Evolutionary conservation across 2,113 vertebrate genomes (phyloP), one percentile per base, ranked within the genome.

Genomic region (Nothoprocta perdicaria): DNA sequence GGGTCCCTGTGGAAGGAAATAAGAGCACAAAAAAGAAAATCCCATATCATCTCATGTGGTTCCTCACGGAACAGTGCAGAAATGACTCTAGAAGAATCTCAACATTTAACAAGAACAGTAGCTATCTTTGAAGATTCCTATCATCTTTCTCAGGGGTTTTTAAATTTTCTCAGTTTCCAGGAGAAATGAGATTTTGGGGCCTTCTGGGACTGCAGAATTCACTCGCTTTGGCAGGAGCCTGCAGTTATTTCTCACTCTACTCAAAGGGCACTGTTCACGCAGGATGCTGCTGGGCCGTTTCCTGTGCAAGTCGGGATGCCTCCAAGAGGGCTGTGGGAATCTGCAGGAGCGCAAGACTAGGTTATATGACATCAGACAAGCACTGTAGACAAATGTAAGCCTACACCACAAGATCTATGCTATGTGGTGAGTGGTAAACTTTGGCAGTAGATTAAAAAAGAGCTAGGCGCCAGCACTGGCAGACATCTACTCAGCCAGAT

Each of bases 381-480:
- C 80, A 26, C 79, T 77, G 75, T 50, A 89, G 92, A 89, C 66
- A 88, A 93, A 94, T 24, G 84, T 13, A 84, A 94, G 94, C 41
- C 84, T 82, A n/a, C 62, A 86, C 88, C 76, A 73, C 66, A 65
- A 73, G 90, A 84, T 38, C 19, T 2, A 3, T 63, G 88, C 72
- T 80, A n/a, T 63, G 92, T 43, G 38, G 86, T 80, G 91, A 94
- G 74, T 86, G 41, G 78, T 17, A 50, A 61, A 31, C 69, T 50
- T 22, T 95, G 92, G 95, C 93, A 93, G 33, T 2, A 82, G 86
- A 95, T 93, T 94, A 91, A 73, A 96, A 89, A 95, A 62, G 73
- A 69, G 90, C 73, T 13, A 89, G 86, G 92, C 0, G 75, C 75
- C 90, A 92, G 79, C 75, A 4, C 79, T 84, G 89, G 90, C 92